These are phyloP conservation scores for Danionella dracula DNA, from an alignment of 2,797 vertebrate genomes.

Conservation along the genomic window DNA sequence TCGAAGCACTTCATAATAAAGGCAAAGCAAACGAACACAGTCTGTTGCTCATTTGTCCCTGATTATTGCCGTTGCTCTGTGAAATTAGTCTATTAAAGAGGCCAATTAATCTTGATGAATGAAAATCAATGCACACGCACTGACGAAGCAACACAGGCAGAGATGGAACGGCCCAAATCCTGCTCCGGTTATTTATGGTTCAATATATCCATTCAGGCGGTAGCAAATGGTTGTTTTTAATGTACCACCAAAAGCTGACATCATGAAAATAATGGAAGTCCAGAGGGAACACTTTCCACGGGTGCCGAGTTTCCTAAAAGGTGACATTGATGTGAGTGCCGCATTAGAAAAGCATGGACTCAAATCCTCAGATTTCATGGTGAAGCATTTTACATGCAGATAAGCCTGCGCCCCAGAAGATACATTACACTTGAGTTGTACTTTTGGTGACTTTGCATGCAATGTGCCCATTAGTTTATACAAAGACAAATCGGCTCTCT, in stretches of 20 bases:
- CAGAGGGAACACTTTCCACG: conserved; percentile 2
- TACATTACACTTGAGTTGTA: neutral
- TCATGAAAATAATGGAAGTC: neutral
- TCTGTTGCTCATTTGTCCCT: conserved; percentile 55
- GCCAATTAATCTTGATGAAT: conserved; percentile 47
- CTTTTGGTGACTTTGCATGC: neutral
- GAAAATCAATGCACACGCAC: conserved; percentile 45
- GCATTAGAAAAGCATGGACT: neutral
- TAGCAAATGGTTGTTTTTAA: conserved; percentile 2
- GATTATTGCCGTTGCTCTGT: conserved; percentile 47
- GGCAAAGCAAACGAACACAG: conserved; percentile 69
- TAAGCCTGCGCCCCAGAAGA: neutral
- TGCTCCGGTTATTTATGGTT: conserved; percentile 11
- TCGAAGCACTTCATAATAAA: conserved; percentile 87
- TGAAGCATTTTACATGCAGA: neutral
- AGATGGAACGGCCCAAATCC: conserved; percentile 17
- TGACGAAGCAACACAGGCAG: conserved; percentile 29
- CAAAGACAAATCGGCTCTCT: neutral
- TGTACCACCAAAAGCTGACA: neutral
- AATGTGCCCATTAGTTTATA: too few relatives aligned
- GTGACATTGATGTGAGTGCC: neutral
- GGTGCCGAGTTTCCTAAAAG: neutral
- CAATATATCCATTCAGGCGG: conserved; percentile 7
- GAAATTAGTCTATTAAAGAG: conserved; percentile 45
- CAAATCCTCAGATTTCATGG: conserved; percentile 8